Conservation (phyloP, 1,140 invertebrate species). For the Phymastichus coffea region DNA sequence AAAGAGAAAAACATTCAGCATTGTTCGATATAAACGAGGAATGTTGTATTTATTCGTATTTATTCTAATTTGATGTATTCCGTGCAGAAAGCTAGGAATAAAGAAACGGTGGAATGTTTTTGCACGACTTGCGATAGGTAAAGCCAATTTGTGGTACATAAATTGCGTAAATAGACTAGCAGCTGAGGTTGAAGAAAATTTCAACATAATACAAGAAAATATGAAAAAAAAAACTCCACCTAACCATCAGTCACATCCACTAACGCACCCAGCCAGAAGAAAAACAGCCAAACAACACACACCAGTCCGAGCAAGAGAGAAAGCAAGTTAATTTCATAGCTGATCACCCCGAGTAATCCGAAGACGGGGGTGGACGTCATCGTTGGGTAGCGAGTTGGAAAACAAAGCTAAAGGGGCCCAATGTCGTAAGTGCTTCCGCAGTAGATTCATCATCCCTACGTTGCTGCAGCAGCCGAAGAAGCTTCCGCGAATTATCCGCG, state of each 20-base stretch:
- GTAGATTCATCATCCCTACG: constrained; percentile 54
- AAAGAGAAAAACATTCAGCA: constrained; percentile 3
- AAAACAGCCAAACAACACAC: neutral
- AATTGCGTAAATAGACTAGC: no score
- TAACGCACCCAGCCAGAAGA: neutral
- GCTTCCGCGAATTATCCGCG: constrained; percentile 33
- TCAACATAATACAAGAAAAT: no score
- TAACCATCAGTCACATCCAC: neutral
- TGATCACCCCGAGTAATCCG: constrained; percentile 57
- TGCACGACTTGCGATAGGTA: no score
- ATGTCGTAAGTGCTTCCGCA: constrained; percentile 58
- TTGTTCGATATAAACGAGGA: neutral
- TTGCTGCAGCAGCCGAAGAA: constrained; percentile 26
- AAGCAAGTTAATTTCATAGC: constrained; percentile 58
- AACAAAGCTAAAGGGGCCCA: constrained; percentile 34
- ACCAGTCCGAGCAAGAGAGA: constrained; percentile 9
- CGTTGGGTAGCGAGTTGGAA: neutral
- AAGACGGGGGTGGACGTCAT: constrained; percentile 31
- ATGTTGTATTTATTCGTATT: neutral
- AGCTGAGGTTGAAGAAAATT: no score
- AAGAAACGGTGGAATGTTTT: no score
- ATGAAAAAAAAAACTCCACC: no score
- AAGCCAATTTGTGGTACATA: no score
- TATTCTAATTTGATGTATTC: constrained; percentile 15
- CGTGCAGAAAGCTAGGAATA: no score